Conservation (phyloP, 2,113 vertebrate species). For the Dromaius novaehollandiae region DNA sequence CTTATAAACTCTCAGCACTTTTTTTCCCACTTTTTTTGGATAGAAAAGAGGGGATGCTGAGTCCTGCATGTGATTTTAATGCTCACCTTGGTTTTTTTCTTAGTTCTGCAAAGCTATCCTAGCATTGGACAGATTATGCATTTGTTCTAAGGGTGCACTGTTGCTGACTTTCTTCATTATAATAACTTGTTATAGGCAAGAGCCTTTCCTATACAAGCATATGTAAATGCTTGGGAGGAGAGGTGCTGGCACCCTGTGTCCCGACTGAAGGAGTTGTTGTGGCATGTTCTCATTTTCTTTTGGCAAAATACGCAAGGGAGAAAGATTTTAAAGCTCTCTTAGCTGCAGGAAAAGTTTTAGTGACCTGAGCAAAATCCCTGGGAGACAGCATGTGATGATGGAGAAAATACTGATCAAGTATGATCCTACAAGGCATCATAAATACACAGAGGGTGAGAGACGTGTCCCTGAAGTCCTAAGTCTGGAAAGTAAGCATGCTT, state of each 20-base stretch:
- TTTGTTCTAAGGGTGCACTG: not conserved
- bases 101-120: not conserved
- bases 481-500: not conserved
- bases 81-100: not conserved
- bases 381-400: not conserved
- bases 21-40: not conserved
- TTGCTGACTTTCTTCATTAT: not conserved
- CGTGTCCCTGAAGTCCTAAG: not conserved
- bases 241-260: not conserved
- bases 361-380: not conserved
- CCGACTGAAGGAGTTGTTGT: accelerated
- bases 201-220: not conserved
- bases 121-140: not conserved
- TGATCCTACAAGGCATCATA: not conserved
- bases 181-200: not conserved
- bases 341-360: not conserved
- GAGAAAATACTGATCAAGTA: not conserved
- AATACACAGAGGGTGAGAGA: not conserved
- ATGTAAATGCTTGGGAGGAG: not conserved
- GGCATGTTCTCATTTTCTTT: accelerated
- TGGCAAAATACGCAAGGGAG: not conserved
- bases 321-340: not conserved
- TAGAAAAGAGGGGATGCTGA: not conserved
- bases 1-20: not conserved
- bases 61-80: not conserved